Base-by-base conservation (phyloP, 2,888 invertebrate species). In the Cataglyphis rosenhaueri region DNA sequence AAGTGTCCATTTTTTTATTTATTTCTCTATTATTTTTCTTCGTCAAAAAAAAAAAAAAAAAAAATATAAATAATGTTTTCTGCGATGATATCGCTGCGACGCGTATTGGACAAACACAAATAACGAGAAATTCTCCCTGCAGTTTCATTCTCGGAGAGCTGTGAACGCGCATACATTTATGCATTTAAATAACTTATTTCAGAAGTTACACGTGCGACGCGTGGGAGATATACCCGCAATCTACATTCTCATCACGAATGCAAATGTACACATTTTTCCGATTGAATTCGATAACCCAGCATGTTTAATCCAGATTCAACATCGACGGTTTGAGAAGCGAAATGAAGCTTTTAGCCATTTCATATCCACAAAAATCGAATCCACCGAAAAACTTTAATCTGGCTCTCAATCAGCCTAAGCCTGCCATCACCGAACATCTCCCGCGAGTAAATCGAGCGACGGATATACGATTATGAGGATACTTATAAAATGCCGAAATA, bases 331-430 rank as follows among this genome's bases (percentile, higher is more conserved):
- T 55, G 41, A 18, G 81, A 57, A 44, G 25, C 82, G 89, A 88
- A 88, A 88, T 89, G 88, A 88, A 89, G 29, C 89, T 89, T 89
- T 85, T 87, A 48, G 76, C 66, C 89, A 82, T 89, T 88, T 71
- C 85, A 89, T 89, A 76, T 76, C 52, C 87, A 61, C 81, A 87
- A 62, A 62, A 81, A 89, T 89, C 74, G 83, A 65, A 82, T 81
- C 85, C 82, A 61, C 48, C 78, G 89, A 84, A 82, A 83, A 89
- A 87, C 87, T 87, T 84, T 44, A 81, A 83, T 81, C 89, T 81
- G 61, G 59, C 73, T 89, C 83, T 84, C 76, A 70, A 76, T 76
- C 76, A 76, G 55, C 71, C 29, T 76, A 76, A 76, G 52, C 76
- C 38, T 38, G 38, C n/a, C 48, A 38, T 68, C 52, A 35, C 21